phyloP scores from a whole-genome alignment of 2,888 invertebrate species.

The Alitta virens region DNA sequence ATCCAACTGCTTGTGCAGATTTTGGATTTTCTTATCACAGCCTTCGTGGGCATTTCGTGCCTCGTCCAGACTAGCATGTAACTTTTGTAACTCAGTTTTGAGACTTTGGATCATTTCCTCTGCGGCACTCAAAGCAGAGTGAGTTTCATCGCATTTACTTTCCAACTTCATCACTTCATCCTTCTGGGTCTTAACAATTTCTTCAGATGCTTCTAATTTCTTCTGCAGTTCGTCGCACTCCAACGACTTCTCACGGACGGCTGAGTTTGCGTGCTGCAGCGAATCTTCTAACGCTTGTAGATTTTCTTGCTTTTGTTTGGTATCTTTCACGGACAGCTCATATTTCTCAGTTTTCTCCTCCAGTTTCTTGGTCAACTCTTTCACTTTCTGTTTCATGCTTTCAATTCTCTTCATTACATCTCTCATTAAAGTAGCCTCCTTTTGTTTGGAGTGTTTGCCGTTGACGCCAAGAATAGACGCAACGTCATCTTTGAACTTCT shows the following conservation, averaged over 20 bases:
- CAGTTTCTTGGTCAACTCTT: background rate
- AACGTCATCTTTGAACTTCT: too few species aligned
- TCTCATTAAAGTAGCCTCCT: constrained; percentile 11
- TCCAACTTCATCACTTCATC: background rate
- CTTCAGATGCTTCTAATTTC: background rate
- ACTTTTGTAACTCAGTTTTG: background rate
- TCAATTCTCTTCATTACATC: constrained; percentile 65
- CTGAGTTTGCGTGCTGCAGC: constrained; percentile 6
- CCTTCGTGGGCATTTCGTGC: background rate
- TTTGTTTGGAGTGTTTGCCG: background rate
- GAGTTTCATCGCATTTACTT: background rate
- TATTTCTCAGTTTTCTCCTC: background rate
- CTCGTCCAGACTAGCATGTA: background rate
- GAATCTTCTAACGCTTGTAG: constrained; percentile 4
- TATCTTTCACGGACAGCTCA: background rate
- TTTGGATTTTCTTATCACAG: background rate
- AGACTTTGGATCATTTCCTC: background rate
- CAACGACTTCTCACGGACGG: background rate
- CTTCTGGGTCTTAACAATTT: background rate
- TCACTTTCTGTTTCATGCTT: constrained; percentile 54
- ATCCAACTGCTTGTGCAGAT: constrained; percentile 17
- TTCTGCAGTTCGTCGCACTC: constrained; percentile 2
- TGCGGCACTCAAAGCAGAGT: background rate
- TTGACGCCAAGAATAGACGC: too few species aligned
- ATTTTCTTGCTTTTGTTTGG: constrained; percentile 1